Evolutionary conservation across 2,113 vertebrate species (phyloP).

Genomic region (Machaerirhynchus nigripectus): DNA sequence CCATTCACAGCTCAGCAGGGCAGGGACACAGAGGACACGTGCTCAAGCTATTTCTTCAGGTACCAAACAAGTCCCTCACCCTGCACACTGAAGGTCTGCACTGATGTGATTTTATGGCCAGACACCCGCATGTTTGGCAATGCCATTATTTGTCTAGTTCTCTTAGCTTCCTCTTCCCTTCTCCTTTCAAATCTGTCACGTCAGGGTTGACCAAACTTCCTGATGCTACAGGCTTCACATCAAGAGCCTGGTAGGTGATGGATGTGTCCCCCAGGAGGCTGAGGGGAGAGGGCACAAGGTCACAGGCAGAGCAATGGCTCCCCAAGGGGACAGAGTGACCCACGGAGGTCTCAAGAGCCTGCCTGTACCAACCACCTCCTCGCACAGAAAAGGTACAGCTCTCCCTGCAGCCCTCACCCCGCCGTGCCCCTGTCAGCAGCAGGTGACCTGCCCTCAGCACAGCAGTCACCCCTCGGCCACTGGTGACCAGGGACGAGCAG

Average conservation of each 20-base stretch:
- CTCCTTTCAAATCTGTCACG: constrained; percentile 9
- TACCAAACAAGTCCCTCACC: neutral
- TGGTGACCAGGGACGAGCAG: accelerated
- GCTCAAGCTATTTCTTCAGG: neutral
- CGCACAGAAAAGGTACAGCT: accelerated
- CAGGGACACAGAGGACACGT: neutral
- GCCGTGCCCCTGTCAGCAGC: accelerated
- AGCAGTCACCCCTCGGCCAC: neutral
- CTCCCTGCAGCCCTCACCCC: neutral
- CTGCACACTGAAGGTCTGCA: neutral
- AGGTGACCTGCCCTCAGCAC: neutral
- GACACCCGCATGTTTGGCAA: neutral
- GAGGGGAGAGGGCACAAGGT: neutral
- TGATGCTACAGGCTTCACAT: constrained; percentile 1
- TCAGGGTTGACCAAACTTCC: neutral
- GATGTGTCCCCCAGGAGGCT: neutral
- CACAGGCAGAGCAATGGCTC: neutral
- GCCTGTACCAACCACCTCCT: neutral
- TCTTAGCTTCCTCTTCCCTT: neutral
- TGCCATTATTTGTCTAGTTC: neutral
- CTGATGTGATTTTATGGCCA: neutral
- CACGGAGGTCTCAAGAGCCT: neutral
- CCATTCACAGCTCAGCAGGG: neutral
- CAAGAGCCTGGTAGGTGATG: neutral
- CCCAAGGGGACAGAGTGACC: neutral